Percentiles rank a stretch among this genome's conserved stretches.
phyloP scores from a whole-genome alignment of 2,113 vertebrate species.

The Phoxinus phoxinus region DNA sequence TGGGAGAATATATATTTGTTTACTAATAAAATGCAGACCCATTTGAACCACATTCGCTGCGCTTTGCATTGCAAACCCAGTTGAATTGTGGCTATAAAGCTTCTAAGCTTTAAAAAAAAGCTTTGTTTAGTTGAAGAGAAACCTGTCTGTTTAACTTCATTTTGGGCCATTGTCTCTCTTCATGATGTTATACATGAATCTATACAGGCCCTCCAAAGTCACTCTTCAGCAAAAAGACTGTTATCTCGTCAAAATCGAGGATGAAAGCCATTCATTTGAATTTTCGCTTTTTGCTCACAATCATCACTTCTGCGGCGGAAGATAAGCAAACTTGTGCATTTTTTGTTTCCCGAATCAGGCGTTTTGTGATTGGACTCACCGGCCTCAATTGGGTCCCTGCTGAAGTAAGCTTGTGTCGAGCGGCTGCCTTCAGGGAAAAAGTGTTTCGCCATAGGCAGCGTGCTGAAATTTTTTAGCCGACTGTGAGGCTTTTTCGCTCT shows the following conservation, averaged over 20 bases:
- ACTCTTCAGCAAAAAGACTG: slow-evolving; percentile 47
- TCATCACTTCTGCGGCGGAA: slow-evolving; percentile 56
- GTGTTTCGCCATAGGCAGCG: slow-evolving; percentile 68
- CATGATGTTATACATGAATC: slow-evolving; percentile 6
- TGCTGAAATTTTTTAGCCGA: slow-evolving; percentile 50
- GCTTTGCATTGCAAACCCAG: not conserved
- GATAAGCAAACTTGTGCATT: slow-evolving; percentile 57
- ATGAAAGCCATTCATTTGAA: slow-evolving; percentile 53
- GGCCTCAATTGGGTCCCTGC: slow-evolving; percentile 59
- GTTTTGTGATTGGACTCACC: slow-evolving; percentile 59
- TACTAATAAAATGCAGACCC: not conserved
- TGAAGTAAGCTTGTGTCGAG: slow-evolving; percentile 65
- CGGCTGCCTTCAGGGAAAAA: slow-evolving; percentile 65
- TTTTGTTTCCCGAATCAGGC: slow-evolving; percentile 49
- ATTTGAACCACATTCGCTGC: not conserved
- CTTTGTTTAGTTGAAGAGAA: not conserved
- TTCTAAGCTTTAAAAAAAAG: not conserved
- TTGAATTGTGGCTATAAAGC: not conserved
- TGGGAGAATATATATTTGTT: not conserved
- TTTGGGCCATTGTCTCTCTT: not conserved
- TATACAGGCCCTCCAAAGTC: slow-evolving; percentile 23
- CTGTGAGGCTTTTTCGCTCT: slow-evolving; percentile 45
- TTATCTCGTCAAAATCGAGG: slow-evolving; percentile 45
- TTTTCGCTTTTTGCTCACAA: slow-evolving; percentile 46
- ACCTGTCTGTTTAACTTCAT: not conserved